Conservation (phyloP, 2,888 invertebrate genomes). For the Phytoseiulus persimilis region DNA sequence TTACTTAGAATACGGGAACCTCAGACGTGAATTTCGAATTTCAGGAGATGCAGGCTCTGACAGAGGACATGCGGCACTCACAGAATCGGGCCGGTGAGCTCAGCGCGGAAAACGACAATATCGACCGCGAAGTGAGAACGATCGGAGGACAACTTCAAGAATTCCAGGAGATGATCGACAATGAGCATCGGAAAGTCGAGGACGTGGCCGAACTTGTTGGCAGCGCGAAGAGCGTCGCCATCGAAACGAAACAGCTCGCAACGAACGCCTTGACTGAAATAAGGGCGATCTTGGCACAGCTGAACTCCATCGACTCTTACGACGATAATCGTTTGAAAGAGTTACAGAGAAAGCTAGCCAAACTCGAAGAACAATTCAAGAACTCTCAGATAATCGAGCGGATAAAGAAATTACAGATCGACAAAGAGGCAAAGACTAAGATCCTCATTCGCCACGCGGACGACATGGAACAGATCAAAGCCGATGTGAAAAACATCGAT, state of each 20-base stretch:
- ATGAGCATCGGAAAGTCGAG: conserved; percentile 21
- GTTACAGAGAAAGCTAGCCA: conserved; percentile 60
- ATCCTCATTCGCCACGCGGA: conserved; percentile 71
- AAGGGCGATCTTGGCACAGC: background rate
- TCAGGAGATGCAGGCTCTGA: background rate
- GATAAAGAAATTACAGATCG: conserved; percentile 64
- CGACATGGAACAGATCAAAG: conserved; percentile 61
- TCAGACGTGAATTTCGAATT: background rate
- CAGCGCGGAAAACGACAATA: background rate
- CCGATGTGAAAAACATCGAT: conserved; percentile 73
- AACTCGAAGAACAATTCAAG: conserved; percentile 63
- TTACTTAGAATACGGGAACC: background rate
- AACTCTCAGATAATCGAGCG: conserved; percentile 67
- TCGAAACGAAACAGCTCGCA: background rate
- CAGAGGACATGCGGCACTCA: background rate
- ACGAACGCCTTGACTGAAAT: conserved; percentile 16
- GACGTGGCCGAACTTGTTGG: conserved; percentile 10
- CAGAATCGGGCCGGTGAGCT: conserved; percentile 5
- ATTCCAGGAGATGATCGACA: background rate
- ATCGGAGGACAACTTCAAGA: conserved; percentile 33
- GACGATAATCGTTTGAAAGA: conserved; percentile 48
- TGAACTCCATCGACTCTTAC: conserved; percentile 26
- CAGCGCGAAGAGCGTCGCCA: conserved; percentile 12
- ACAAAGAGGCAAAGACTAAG: conserved; percentile 61
- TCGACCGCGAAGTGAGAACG: background rate